Base-by-base conservation (phyloP, 1,140 invertebrate species). In the Macrobrachium nipponense region DNA sequence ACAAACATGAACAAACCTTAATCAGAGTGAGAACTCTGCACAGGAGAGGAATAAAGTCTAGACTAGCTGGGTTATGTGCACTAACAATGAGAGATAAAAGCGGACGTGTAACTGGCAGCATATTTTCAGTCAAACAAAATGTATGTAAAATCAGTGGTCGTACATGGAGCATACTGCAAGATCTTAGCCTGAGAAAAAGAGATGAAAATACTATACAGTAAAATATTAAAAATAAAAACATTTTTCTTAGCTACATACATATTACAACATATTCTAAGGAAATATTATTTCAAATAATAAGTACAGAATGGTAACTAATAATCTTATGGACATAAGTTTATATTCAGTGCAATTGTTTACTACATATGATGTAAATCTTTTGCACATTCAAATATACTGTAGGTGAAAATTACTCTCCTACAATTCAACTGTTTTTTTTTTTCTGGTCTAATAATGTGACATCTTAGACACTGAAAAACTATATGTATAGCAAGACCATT, bases 61-160 rank as follows among this genome's bases (percentile, higher is more conserved):
- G 23, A 51, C 64, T 59, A 8, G 59, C 43, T 18, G 64, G 75
- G 36, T 61, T 66, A 59, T 64, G 73, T 64, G 51, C 60, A 3
- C 82, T 64, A 43, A 79, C 62, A 68, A 87, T 27, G 58, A 85
- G 72, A 14, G 73, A 36, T 27, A 88, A 62, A 20, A 88, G 83
- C 2, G 87, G 87, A 11, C 79, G 36, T 0, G 84, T 64, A 20
- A 88, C 18, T 17, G 68, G 51, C 27, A 82, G 36, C 6, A 72
- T 86, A 44, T 43, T 82, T 58, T 86, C 87, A 51, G 78, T 88
- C 18, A 88, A 20, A 59, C 87, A 86, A 44, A 86, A 81, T n/a
- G 82, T 86, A 68, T 88, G 81, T 6, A 88, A 80, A 51, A 88
- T 70, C 36, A 88, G 70, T 18, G 87, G 87, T 17, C 84, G 82